These are phyloP conservation scores for Nannoperca obscura DNA, from an alignment of 2,797 vertebrate genomes.

Conservation along the genomic window DNA sequence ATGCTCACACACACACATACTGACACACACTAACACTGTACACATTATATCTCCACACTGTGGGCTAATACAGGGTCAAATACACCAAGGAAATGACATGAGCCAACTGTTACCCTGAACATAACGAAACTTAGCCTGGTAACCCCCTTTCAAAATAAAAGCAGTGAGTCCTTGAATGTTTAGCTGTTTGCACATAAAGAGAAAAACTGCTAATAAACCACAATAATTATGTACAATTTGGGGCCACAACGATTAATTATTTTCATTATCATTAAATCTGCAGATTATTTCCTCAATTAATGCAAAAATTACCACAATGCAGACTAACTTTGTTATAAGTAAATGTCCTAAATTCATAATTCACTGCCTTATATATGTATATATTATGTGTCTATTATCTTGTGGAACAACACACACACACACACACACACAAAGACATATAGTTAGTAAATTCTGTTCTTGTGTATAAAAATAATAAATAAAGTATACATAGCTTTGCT, in stretches of 20 bases:
- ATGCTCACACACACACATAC: slow-evolving; percentile 1
- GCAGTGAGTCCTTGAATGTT: not conserved
- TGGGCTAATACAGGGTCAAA: slow-evolving; percentile 27
- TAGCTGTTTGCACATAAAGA: not conserved
- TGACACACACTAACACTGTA: not conserved
- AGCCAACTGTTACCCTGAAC: slow-evolving; percentile 1
- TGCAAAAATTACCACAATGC: no score
- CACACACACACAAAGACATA: no score
- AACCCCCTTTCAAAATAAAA: slow-evolving; percentile 38
- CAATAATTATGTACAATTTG: not conserved
- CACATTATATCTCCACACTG: not conserved
- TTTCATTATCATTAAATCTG: not conserved
- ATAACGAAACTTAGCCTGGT: not conserved
- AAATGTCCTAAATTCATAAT: not conserved
- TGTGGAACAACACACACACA: no score
- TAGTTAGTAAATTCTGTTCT: no score
- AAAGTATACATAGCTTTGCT: no score
- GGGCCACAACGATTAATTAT: not conserved
- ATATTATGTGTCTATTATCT: no score
- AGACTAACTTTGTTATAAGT: not conserved
- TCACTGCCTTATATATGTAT: no score
- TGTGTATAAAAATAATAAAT: no score
- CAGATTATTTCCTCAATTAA: not conserved
- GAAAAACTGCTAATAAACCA: not conserved
- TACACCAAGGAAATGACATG: not conserved